These are phyloP conservation scores for Platyscapa corneri DNA, from an alignment of 1,140 invertebrate genomes.

Conservation along the genomic window DNA sequence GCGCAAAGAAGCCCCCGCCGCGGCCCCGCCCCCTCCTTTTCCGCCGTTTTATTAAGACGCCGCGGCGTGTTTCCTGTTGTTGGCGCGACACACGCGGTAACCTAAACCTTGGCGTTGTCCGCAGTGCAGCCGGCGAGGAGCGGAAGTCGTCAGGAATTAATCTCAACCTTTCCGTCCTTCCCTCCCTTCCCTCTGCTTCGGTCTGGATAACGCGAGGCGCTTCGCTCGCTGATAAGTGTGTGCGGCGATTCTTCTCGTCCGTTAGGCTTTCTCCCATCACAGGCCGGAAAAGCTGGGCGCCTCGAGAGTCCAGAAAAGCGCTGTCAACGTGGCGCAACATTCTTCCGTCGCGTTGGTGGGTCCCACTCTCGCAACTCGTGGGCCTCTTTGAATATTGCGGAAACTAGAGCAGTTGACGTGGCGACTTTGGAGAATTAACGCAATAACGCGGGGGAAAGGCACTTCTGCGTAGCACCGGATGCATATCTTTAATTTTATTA, in stretches of 20 bases:
- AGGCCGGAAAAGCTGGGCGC: too few relatives aligned
- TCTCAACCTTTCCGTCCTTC: slow-evolving; percentile 57
- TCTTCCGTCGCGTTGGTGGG: too few relatives aligned
- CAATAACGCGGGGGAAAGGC: background rate
- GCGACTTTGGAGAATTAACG: background rate
- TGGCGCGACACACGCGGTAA: slow-evolving; percentile 53
- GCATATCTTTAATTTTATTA: background rate
- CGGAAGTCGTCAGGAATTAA: slow-evolving; percentile 54
- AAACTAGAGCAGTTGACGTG: too few relatives aligned
- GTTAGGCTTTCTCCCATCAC: background rate
- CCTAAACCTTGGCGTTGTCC: slow-evolving; percentile 60
- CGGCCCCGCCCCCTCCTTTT: background rate
- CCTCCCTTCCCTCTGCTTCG: background rate
- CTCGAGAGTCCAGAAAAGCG: too few relatives aligned
- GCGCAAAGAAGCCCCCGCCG: background rate
- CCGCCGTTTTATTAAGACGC: background rate
- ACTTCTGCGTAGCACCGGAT: background rate
- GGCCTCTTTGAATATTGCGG: too few relatives aligned
- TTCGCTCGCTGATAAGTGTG: slow-evolving; percentile 30
- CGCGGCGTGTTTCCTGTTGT: slow-evolving; percentile 35
- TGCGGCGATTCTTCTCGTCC: background rate
- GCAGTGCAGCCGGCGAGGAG: slow-evolving; percentile 14
- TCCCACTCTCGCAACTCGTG: too few relatives aligned
- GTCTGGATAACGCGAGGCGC: background rate
- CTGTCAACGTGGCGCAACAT: too few relatives aligned